These are phyloP conservation scores for Rhagonycha fulva DNA, from an alignment of 2,888 invertebrate species.

Conservation along the genomic window DNA sequence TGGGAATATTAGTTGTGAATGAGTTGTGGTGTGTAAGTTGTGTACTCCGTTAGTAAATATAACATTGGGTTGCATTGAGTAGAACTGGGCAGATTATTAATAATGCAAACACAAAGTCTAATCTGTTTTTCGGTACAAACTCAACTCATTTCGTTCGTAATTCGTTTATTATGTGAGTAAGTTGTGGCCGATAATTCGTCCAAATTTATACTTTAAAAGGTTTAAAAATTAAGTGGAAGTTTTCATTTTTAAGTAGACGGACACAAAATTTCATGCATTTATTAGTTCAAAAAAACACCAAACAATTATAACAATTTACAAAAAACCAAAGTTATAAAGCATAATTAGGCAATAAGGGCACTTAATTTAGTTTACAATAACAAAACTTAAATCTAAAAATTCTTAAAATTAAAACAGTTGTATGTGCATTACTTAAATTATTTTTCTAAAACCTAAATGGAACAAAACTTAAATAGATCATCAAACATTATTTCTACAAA, in stretches of 20 bases:
- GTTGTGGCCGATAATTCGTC: neutral
- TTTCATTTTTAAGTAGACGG: neutral
- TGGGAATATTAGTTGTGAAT: neutral
- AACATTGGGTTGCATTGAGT: neutral
- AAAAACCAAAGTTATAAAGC: conserved; percentile 15
- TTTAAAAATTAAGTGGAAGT: no score
- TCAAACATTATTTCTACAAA: neutral
- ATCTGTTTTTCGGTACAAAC: neutral
- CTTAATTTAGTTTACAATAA: conserved; percentile 31
- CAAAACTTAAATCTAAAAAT: conserved; percentile 6
- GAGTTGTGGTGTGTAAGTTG: neutral
- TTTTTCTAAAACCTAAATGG: conserved; percentile 27
- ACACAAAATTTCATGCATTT: conserved; percentile 2
- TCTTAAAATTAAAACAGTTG: conserved; percentile 45
- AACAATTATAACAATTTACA: conserved; percentile 17
- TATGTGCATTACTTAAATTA: conserved; percentile 49
- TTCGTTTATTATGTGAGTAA: neutral
- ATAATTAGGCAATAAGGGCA: conserved; percentile 24
- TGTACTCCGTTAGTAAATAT: neutral
- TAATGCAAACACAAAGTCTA: neutral
- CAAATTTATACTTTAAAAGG: no score
- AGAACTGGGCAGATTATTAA: neutral
- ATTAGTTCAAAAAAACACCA: conserved; percentile 20
- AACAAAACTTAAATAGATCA: conserved; percentile 7
- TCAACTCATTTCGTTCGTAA: neutral